Evolutionary conservation across 1,140 invertebrate species (phyloP).

Genomic region (Atta cephalotes): DNA sequence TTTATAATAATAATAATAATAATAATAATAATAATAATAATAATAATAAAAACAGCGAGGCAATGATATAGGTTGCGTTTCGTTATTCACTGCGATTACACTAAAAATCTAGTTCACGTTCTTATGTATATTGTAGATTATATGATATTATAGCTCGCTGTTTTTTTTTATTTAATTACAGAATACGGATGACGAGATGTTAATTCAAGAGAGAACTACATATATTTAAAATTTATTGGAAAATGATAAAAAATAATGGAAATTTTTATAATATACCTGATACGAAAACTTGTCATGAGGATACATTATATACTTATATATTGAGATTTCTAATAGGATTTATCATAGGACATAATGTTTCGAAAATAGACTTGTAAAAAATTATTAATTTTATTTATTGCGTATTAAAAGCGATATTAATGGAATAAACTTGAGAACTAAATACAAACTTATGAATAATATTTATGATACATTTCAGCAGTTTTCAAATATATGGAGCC

Average conservation of each 20-base stretch:
- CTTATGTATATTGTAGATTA: too few relatives aligned
- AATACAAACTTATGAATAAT: slow-evolving; percentile 8
- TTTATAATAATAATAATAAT: too few relatives aligned
- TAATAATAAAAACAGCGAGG: too few relatives aligned
- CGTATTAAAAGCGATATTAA: not conserved
- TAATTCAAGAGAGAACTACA: not conserved
- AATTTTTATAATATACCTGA: slow-evolving; percentile 13
- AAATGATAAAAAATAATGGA: not conserved
- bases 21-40: too few relatives aligned
- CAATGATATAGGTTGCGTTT: too few relatives aligned
- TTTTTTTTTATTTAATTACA: not conserved
- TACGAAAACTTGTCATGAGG: slow-evolving; percentile 27
- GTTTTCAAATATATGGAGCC: not conserved
- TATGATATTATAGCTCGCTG: not conserved
- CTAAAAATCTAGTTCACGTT: too few relatives aligned
- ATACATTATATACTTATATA: not conserved
- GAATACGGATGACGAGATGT: not conserved
- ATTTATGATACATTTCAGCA: slow-evolving; percentile 6
- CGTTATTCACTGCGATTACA: too few relatives aligned
- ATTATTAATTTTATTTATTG: slow-evolving; percentile 25
- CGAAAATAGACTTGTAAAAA: slow-evolving; percentile 19
- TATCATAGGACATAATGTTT: not conserved
- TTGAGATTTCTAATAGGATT: not conserved
- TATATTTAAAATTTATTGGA: not conserved
- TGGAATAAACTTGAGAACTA: slow-evolving; percentile 1